phyloP scores from a whole-genome alignment of 2,797 vertebrate species.

The Ceryle rudis region DNA sequence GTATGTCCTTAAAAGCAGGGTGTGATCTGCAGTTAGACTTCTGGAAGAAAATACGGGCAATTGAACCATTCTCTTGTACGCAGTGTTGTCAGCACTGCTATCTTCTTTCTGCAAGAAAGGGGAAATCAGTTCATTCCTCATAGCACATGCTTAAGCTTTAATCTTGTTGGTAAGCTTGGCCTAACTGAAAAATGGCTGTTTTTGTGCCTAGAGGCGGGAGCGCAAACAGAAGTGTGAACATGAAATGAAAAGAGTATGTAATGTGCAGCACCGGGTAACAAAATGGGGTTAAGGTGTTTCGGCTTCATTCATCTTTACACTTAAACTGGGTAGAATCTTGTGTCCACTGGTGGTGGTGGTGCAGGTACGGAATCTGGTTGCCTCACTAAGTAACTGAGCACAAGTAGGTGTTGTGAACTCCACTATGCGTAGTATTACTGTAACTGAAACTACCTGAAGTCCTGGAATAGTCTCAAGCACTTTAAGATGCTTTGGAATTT shows the following conservation, averaged over 20 bases:
- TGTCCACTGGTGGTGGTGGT: slow-evolving; percentile 2
- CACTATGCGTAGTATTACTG: not conserved
- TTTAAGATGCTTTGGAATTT: not conserved
- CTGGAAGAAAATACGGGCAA: not conserved
- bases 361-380: not conserved
- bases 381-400: not conserved
- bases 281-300: slow-evolving; percentile 23
- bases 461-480: not conserved
- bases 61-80: not conserved
- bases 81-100: not conserved
- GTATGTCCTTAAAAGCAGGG: not conserved
- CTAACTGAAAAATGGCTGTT: slow-evolving; percentile 3
- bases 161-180: not conserved
- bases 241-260: slow-evolving; percentile 77
- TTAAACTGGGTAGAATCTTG: not conserved
- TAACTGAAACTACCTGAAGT: not conserved
- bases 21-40: not conserved
- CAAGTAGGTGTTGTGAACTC: not conserved
- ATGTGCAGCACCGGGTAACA: slow-evolving; percentile 20
- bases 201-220: slow-evolving; percentile 80
- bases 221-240: slow-evolving; percentile 75
- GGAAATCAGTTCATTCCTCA: not conserved
- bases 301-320: not conserved
- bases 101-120: not conserved
- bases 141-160: not conserved